Evolutionary conservation across 2,888 invertebrate genomes (phyloP).

Genomic region (Rhagonycha fulva): DNA sequence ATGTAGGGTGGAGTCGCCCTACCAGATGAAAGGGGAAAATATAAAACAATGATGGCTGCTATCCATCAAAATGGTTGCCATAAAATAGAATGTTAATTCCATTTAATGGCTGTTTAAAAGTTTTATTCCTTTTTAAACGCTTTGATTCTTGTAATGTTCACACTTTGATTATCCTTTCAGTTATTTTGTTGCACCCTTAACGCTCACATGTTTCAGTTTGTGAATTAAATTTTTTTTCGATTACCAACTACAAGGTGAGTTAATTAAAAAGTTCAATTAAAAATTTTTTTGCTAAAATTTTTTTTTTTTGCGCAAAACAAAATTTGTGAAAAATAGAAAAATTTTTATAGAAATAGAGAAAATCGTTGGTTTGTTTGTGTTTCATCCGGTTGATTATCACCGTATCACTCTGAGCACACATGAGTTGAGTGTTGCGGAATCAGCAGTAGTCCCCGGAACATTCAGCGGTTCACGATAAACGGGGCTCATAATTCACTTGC

Average conservation of each 20-base stretch:
- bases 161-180: neutral
- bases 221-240: neutral
- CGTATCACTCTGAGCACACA: constrained; percentile 44
- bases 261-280: neutral
- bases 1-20: constrained; percentile 62
- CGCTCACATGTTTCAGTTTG: neutral
- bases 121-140: constrained; percentile 16
- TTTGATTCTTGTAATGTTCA: constrained; percentile 3
- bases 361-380: constrained; percentile 15
- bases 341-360: neutral
- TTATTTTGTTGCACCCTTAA: neutral
- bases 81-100: constrained; percentile 32
- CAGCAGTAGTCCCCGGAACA: constrained; percentile 44
- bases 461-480: constrained; percentile 45
- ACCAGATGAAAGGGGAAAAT: constrained; percentile 46
- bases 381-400: constrained; percentile 43
- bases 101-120: constrained; percentile 26
- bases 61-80: constrained; percentile 63
- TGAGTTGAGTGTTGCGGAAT: constrained; percentile 49
- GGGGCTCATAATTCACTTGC: constrained; percentile 44
- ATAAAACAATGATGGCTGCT: constrained; percentile 64
- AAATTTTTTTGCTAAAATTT: neutral
- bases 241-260: neutral
- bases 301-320: neutral
- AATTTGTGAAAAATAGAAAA: neutral